These are phyloP conservation scores for Stichopus chloronotus DNA, from an alignment of 35 echinoderm and acorn worm genomes.

Conservation along the genomic window DNA sequence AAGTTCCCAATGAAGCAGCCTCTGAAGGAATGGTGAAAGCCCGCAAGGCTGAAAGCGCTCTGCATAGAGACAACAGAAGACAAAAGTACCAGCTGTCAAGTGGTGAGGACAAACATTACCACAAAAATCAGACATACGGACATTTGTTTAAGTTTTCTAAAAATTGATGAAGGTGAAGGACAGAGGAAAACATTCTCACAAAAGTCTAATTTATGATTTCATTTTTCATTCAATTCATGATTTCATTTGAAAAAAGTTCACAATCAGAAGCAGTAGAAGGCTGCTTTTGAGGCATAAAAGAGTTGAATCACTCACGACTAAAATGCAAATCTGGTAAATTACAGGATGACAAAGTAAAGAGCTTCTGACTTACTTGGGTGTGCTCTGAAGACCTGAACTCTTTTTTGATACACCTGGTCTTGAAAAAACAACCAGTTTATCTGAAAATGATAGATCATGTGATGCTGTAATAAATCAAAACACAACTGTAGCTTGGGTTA, in stretches of 20 bases:
- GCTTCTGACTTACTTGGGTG: conserved; percentile 77
- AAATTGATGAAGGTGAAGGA: no score
- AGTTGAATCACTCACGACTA: no score
- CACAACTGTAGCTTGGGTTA: neutral
- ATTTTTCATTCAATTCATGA: no score
- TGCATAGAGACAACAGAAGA: conserved; percentile 35
- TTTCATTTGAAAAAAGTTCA: no score
- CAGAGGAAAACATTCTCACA: no score
- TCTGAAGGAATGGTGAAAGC: conserved; percentile 41
- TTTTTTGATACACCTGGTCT: conserved; percentile 71
- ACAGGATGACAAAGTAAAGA: neutral
- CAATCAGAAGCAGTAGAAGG: no score
- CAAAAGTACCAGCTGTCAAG: neutral
- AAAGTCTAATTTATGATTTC: no score
- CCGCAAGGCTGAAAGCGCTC: conserved; percentile 80
- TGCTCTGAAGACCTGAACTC: conserved; percentile 61
- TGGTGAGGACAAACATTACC: no score
- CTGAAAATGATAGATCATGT: conserved; percentile 55
- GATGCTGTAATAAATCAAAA: neutral
- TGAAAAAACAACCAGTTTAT: conserved; percentile 89
- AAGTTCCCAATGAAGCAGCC: conserved; percentile 64
- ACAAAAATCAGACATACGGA: no score
- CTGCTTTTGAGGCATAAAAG: no score
- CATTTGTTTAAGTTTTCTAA: no score
- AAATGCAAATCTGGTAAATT: no score